Evolutionary conservation across 2,888 invertebrate species (phyloP), one percentile per base, ranked within the genome.

Genomic region (Rhyacophila evoluta): DNA sequence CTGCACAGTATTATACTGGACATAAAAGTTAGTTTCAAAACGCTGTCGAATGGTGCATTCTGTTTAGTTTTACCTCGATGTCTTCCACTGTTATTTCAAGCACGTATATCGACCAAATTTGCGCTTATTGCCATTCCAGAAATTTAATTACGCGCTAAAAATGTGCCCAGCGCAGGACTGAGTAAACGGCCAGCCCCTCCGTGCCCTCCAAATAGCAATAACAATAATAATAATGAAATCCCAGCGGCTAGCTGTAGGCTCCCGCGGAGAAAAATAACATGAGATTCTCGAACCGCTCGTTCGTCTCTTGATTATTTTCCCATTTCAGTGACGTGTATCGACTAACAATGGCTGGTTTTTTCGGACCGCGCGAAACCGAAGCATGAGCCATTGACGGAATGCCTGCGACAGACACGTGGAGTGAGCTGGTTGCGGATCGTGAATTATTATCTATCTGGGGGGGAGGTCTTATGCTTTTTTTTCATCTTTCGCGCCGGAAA

Each of bases 301-400:
- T 15, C 55, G 15, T 76, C 72, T 28, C 37, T 72, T 72, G 76
- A 72, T 76, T 72, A 76, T 76, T 76, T 76, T 76, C 72, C 76
- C 72, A 72, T 71, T 76, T 67, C 5, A 19, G 76, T 75, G 75
- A 69, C 75, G 70, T 75, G 75, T 76, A 67, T 76, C 72, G 76
- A 76, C 76, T 71, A 76, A 79, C 74, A 75, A 75, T 39, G 41
- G 75, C 70, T 72, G 72, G 68, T 75, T 75, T 79, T 68, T 12
- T 19, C 38, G 72, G 27, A 72, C 37, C 75, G 55, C 6, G 29
- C 29, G 25, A 55, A 19, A 2, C 11, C 10, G n/a, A 10, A 10
- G 38, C 39, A 38, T 15, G 70, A 19, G 67, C 72, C 67, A 76
- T 72, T 67, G 74, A 72, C 28, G 72, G 79, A 79, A 79, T 76